Evolutionary conservation across 2,113 vertebrate species (phyloP), one percentile per base, ranked within the genome.

Genomic region (Neoarius graeffei): DNA sequence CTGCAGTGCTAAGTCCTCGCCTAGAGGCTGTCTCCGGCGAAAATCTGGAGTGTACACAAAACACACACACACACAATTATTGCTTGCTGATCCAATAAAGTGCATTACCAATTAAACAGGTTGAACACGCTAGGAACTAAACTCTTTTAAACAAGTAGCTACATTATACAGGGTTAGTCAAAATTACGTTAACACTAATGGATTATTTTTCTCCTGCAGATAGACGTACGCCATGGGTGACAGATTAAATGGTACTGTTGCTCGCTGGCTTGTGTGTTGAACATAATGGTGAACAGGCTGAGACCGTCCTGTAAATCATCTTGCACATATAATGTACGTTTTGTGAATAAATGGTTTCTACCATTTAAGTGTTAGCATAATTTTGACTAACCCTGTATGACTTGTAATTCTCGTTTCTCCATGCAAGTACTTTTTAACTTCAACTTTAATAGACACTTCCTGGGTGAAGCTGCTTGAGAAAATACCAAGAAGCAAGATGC

Each of bases 1-100:
- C 98, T 92, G 98, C 97, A 93, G 98, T 98, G 91, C 97, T 99
- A 13, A 99, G 96, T n/a, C 98, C 98, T 95, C 98, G 96, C 92
- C 96, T 96, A 56, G 97, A 99, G 1, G 98, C 98, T 81, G 97
- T 96, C 95, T 99, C 98, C 92, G 98, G 97, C 89, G 98, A 99
- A 91, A 99, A 99, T 92, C 98, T 99, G 93, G 42, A 77, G 50
- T 3, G 77, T 0, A 42, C 15, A 84, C 13, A 9, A 35, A 10
- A 85, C 52, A 77, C 7, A 57, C 71, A 62, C n/a, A n/a, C 17
- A 20, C 71, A 76, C 19, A 15, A 14, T 81, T 20, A 77, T 79
- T 73, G 48, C 27, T 19, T 71, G 76, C 19, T 83, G 0, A 69
- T 74, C 64, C 50, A 85, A 69, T 79, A 7, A 77, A 54, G 13